Base-by-base conservation (phyloP, 1,140 invertebrate species). In the Cydia amplana region DNA sequence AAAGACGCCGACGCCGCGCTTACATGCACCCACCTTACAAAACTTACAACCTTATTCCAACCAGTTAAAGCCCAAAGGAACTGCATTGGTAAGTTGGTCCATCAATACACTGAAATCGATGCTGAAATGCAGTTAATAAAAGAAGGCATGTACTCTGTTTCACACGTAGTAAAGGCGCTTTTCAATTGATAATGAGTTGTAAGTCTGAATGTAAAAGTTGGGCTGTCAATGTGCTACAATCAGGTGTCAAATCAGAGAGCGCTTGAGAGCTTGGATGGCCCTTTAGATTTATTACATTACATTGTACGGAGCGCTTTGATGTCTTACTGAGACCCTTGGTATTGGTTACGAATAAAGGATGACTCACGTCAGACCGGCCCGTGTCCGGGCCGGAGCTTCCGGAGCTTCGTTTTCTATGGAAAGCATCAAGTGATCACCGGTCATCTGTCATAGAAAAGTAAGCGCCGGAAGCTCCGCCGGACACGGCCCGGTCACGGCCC, bases 281-380 rank as follows among this genome's bases (percentile, higher is more conserved):
- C 65, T 32, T 18, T 70, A 70, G 65, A 70, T 70, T 70, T 70
- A 70, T 70, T 70, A 36, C 65, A 70, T 70, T 70, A 36, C 65
- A 36, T 18, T 70, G 65, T 70, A 60, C n/a, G n/a, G 28, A 36
- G 65, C 1, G 1, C 65, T 70, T 70, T 70, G 65, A 70, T 70
- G 28, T 70, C 65, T 70, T 70, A 36, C 28, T 70, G 65, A 18
- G 32, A 18, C 28, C 65, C 65, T 70, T 67, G 25, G 23, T 28
- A n/a, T 32, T 20, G 65, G 65, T n/a, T 70, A 36, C 65, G 65
- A 70, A 18, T 36, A n/a, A n/a, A n/a, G n/a, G n/a, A n/a, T n/a
- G n/a, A n/a, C n/a, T n/a, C n/a, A n/a, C n/a, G n/a, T n/a, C n/a
- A n/a, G n/a, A n/a, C n/a, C n/a, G n/a, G n/a, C n/a, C n/a, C n/a